phyloP scores from a whole-genome alignment of 2,888 invertebrate genomes.

The Ophion costatus region DNA sequence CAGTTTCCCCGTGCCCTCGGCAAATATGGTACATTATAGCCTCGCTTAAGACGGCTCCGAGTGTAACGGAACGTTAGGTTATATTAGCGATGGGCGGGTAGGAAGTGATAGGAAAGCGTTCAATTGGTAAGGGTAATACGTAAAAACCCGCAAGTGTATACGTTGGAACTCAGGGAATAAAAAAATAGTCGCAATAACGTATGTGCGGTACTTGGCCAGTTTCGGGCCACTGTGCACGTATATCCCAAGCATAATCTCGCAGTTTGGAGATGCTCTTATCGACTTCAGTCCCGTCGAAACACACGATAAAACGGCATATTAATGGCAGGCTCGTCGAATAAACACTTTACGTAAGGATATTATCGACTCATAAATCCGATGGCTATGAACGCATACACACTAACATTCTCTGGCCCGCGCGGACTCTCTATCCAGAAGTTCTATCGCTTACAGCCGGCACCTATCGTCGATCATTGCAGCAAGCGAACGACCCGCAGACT shows the following conservation, averaged over 20 bases:
- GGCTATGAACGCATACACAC: constrained; percentile 66
- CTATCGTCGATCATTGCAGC: constrained; percentile 76
- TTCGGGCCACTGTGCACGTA: background rate
- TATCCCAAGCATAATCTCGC: constrained; percentile 19
- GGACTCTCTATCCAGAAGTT: constrained; percentile 59
- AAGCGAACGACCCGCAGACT: constrained; percentile 32
- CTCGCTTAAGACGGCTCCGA: too few relatives aligned
- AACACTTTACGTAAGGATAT: constrained; percentile 81
- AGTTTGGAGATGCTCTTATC: constrained; percentile 66
- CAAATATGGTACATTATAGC: too few relatives aligned
- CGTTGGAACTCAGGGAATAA: too few relatives aligned
- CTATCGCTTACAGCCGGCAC: constrained; percentile 61
- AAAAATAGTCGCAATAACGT: background rate
- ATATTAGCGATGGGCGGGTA: too few relatives aligned
- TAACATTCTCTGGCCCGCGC: constrained; percentile 20
- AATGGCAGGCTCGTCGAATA: constrained; percentile 77
- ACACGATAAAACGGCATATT: constrained; percentile 76
- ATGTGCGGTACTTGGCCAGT: constrained; percentile 4
- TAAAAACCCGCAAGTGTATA: too few relatives aligned
- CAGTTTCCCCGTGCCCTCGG: too few relatives aligned
- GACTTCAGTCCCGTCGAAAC: constrained; percentile 73
- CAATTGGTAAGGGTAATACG: too few relatives aligned
- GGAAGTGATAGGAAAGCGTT: too few relatives aligned
- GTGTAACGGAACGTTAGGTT: too few relatives aligned
- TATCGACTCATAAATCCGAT: constrained; percentile 81